Conservation (phyloP, 2,888 invertebrate genomes). For the Coelopa pilipes region DNA sequence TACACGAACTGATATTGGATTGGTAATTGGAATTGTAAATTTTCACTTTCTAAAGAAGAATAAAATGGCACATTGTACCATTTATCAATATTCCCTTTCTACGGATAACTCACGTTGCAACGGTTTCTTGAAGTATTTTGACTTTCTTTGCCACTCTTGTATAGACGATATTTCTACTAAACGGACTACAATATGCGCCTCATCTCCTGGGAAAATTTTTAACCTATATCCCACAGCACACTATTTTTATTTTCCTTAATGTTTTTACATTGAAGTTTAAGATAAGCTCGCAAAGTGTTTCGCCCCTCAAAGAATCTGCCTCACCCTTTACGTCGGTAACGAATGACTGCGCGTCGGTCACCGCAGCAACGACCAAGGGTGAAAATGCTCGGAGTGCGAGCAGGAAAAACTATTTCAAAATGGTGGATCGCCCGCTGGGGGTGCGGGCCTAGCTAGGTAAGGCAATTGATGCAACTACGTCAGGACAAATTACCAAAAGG, state of each 20-base stretch:
- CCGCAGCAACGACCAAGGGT: constrained; percentile 19
- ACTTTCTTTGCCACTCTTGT: not conserved
- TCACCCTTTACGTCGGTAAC: not conserved
- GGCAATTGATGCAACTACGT: not conserved
- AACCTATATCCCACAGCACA: not conserved
- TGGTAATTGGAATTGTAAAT: no score
- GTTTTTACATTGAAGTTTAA: not conserved
- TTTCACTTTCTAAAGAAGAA: no score
- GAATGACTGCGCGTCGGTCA: constrained; percentile 19
- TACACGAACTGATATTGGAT: no score
- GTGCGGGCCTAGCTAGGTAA: not conserved
- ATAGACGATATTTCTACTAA: not conserved
- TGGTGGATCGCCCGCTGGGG: constrained; percentile 9
- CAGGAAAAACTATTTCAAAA: constrained; percentile 31
- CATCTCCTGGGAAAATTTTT: not conserved
- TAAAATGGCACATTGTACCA: no score
- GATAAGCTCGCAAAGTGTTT: not conserved
- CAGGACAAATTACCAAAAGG: not conserved
- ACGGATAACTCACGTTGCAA: not conserved
- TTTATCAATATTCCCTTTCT: no score
- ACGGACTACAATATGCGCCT: not conserved
- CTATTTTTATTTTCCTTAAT: not conserved
- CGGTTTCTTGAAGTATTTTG: not conserved
- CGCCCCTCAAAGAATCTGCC: not conserved
- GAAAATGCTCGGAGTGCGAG: constrained; percentile 9